Evolutionary conservation across 2,797 vertebrate genomes (phyloP).

Genomic region (Hylomyscus alleni): DNA sequence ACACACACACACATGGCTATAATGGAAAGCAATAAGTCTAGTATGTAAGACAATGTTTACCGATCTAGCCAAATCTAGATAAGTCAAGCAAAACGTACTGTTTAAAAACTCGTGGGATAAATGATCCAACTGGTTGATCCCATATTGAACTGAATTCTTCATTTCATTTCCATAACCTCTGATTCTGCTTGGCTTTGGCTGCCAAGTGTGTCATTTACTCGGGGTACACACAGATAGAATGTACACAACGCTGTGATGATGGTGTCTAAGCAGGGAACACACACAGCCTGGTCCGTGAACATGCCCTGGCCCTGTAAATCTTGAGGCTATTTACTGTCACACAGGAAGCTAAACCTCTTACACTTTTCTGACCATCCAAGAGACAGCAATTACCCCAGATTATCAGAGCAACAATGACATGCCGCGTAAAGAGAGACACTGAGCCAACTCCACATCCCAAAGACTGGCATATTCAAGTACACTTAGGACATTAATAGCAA

Average conservation of each 20-base stretch:
- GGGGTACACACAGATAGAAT: background rate
- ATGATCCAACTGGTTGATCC: slow-evolving; percentile 6
- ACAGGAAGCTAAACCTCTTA: slow-evolving; percentile 71
- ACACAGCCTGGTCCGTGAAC: background rate
- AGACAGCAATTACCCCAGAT: slow-evolving; percentile 94
- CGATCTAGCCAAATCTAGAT: background rate
- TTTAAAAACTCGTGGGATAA: background rate
- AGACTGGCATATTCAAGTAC: slow-evolving; percentile 97
- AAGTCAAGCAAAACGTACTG: background rate
- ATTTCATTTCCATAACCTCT: background rate
- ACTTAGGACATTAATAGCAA: slow-evolving; percentile 98
- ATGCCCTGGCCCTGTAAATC: background rate
- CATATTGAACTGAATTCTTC: background rate
- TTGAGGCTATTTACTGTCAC: background rate
- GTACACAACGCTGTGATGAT: background rate
- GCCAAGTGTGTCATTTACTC: background rate
- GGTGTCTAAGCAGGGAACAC: background rate
- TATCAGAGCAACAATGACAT: slow-evolving; percentile 93
- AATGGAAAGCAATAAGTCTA: background rate
- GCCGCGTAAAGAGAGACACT: slow-evolving; percentile 92
- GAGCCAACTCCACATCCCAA: slow-evolving; percentile 92
- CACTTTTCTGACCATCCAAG: slow-evolving; percentile 89
- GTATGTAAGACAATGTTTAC: background rate
- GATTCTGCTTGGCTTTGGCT: slow-evolving; percentile 37
- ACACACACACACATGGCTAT: background rate